phyloP scores from a whole-genome alignment of 2,888 invertebrate species.

The Sympetrum striolatum region DNA sequence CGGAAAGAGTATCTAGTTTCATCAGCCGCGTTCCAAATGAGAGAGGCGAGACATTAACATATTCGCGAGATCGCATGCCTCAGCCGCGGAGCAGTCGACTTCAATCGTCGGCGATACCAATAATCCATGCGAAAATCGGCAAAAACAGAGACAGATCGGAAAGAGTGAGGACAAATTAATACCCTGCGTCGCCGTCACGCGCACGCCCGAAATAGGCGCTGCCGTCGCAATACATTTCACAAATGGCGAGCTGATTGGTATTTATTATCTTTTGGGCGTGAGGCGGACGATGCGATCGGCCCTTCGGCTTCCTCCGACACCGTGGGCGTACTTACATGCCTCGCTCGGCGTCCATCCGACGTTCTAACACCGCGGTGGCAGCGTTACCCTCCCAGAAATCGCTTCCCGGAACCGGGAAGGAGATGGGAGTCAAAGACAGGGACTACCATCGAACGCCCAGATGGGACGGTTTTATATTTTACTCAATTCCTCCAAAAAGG shows the following conservation, averaged over 20 bases:
- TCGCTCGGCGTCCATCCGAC: neutral
- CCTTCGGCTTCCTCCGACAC: conserved; percentile 4
- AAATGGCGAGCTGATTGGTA: conserved; percentile 38
- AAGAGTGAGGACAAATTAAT: neutral
- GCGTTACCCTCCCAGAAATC: neutral
- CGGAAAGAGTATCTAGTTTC: too few relatives aligned
- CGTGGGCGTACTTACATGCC: conserved; percentile 35
- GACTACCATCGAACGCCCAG: neutral
- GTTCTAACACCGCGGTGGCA: neutral
- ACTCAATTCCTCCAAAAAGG: neutral
- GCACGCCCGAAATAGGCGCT: neutral
- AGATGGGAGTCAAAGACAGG: neutral
- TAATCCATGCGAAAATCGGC: neutral
- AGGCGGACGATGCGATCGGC: conserved; percentile 2
- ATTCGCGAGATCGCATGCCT: neutral
- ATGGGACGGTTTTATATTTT: neutral
- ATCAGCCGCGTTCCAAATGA: too few relatives aligned
- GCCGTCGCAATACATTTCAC: conserved; percentile 28
- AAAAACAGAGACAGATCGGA: neutral
- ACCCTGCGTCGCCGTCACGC: neutral
- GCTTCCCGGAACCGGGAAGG: neutral
- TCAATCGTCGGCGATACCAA: too few relatives aligned
- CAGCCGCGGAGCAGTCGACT: too few relatives aligned
- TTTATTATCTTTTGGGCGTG: conserved; percentile 26
- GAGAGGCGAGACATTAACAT: too few relatives aligned